Evolutionary conservation across 1,140 invertebrate species (phyloP).

Genomic region (Andricus grossulariae): DNA sequence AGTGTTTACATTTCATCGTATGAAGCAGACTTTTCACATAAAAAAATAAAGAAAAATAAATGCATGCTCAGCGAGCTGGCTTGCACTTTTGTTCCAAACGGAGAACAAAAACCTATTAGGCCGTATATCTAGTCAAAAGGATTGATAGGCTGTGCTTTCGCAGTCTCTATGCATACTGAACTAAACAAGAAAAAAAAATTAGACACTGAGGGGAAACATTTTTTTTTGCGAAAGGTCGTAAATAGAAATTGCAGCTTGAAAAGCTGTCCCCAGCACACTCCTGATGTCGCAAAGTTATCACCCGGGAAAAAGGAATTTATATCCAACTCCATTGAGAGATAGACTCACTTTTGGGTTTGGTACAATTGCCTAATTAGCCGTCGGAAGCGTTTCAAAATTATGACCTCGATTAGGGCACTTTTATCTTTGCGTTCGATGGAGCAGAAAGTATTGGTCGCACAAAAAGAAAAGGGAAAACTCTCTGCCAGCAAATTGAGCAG

Average conservation of each 20-base stretch:
- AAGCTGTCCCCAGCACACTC: no score
- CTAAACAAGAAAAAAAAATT: no score
- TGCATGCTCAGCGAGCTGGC: neutral
- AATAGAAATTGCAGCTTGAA: no score
- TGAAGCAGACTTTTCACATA: neutral
- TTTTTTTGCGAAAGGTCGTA: no score
- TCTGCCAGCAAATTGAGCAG: neutral
- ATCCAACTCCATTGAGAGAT: no score
- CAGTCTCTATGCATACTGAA: no score
- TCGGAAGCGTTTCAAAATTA: conserved; percentile 7
- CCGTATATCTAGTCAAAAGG: no score
- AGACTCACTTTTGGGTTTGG: neutral
- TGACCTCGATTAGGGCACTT: conserved; percentile 3
- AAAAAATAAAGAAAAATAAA: neutral
- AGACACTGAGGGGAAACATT: no score
- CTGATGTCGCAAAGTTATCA: no score
- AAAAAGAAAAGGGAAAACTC: conserved; percentile 27
- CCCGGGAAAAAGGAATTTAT: no score
- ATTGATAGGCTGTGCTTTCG: no score
- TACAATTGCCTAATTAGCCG: conserved; percentile 3
- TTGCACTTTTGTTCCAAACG: neutral
- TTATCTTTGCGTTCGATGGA: neutral
- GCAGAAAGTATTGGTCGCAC: neutral
- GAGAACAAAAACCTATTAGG: no score
- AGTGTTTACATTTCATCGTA: conserved; percentile 10